Evolutionary conservation across 2,797 vertebrate genomes (phyloP), one percentile per base, ranked within the genome.

Genomic region (Myripristis murdjan): DNA sequence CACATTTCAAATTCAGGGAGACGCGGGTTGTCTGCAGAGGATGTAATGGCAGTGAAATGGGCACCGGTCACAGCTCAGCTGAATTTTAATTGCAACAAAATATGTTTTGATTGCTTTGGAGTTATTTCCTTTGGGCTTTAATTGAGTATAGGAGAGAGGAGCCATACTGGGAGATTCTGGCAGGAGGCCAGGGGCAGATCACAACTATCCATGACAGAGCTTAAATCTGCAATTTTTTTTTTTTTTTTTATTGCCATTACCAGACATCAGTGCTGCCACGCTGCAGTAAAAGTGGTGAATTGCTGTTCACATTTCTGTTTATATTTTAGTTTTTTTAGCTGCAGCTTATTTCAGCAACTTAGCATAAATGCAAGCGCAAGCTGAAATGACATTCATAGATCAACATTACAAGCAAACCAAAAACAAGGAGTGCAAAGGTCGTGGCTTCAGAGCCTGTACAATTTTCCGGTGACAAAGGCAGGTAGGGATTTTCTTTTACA

Each of bases 71-170:
- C 61, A 77, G 67, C 69, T 63, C 56, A 70, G 56, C 74, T 48
- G 66, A 31, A 56, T 82, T 88, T 74, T 74, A 74, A 78, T 83
- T 70, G 74, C 61, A 63, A 24, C 16, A 62, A 62, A 76, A 64
- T 69, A 8, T 14, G 41, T 79, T 81, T 73, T 60, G 51, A 73
- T 74, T 72, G 58, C 65, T 86, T 64, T 56, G 6, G 37, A 59
- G 24, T 6, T 4, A 51, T 63, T 82, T 75, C 37, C 75, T 67
- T 80, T 37, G 26, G 54, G 59, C 54, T 24, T 49, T 67, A 2
- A 3, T 11, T 41, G 47, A 24, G 55, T 70, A 24, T 49, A 18
- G 41, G 57, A 47, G 24, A 47, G 18, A 6, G 43, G 48, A 49
- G 33, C 31, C 51, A n/a, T 60, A 68, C 1, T 64, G 4, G 52